Conservation (phyloP, 2,797 vertebrate genomes). For the Sparus aurata region DNA sequence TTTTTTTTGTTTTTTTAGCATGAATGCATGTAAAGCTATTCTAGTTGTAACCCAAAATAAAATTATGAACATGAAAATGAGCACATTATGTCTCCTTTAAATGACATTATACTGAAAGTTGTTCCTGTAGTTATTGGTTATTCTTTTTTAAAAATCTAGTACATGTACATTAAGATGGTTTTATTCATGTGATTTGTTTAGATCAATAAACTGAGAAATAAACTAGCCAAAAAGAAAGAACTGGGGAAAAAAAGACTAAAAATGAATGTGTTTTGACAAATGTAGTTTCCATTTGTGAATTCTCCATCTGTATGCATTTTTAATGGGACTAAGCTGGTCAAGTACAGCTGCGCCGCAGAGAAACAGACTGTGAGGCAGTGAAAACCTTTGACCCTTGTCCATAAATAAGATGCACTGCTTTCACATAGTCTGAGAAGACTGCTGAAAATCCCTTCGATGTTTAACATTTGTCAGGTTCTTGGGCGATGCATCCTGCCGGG, state of each 20-base stretch:
- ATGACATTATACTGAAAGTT: slow-evolving; percentile 8
- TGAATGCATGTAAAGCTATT: no score
- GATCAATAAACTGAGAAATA: slow-evolving; percentile 22
- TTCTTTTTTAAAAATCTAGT: not conserved
- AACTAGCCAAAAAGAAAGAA: slow-evolving; percentile 17
- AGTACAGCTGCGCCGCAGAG: slow-evolving; percentile 11
- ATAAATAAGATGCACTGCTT: slow-evolving; percentile 49
- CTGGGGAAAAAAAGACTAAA: slow-evolving; percentile 16
- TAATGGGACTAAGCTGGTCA: slow-evolving; percentile 24
- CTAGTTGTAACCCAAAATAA: no score
- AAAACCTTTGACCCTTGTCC: slow-evolving; percentile 36
- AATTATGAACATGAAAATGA: no score
- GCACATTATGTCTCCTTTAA: not conserved
- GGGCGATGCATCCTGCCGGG: slow-evolving; percentile 1
- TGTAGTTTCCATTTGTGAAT: slow-evolving; percentile 38
- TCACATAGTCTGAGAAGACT: slow-evolving; percentile 3
- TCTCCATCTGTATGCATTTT: slow-evolving; percentile 44
- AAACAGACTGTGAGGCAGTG: slow-evolving; percentile 9
- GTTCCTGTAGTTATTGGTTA: slow-evolving; percentile 18
- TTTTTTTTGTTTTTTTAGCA: no score
- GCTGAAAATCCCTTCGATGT: slow-evolving; percentile 16
- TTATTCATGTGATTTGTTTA: slow-evolving; percentile 40
- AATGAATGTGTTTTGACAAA: slow-evolving; percentile 33
- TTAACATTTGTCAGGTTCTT: slow-evolving; percentile 24
- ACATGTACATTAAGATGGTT: slow-evolving; percentile 27